Conservation (phyloP, 2,888 invertebrate genomes). For the Sisyra nigra region DNA sequence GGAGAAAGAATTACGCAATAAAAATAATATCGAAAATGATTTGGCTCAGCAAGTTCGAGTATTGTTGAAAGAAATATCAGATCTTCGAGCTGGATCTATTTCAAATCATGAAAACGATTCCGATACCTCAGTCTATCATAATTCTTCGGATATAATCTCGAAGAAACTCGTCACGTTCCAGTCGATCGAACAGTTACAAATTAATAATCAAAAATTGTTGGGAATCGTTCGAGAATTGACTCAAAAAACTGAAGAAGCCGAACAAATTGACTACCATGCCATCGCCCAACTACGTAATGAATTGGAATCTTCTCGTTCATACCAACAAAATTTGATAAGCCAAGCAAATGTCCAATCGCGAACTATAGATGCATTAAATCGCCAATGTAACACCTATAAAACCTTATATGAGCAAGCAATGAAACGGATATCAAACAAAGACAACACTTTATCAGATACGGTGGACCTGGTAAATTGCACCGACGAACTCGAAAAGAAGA, state of each 20-base stretch:
- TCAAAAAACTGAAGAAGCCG: constrained; percentile 70
- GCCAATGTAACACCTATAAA: constrained; percentile 82
- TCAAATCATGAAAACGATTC: constrained; percentile 37
- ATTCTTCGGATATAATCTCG: constrained; percentile 53
- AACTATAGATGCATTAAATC: constrained; percentile 64
- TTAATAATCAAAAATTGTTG: constrained; percentile 73
- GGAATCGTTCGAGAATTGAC: constrained; percentile 72
- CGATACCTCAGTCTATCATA: constrained; percentile 32
- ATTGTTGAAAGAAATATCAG: constrained; percentile 71
- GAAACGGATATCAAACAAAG: constrained; percentile 12
- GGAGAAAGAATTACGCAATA: constrained; percentile 58
- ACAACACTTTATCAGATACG: too few species aligned
- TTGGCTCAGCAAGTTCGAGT: constrained; percentile 68
- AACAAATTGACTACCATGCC: constrained; percentile 46
- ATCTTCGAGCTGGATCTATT: constrained; percentile 52
- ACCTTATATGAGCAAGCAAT: constrained; percentile 53
- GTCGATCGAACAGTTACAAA: constrained; percentile 76
- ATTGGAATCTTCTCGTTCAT: constrained; percentile 45
- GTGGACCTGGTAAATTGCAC: too few species aligned
- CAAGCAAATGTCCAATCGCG: constrained; percentile 64
- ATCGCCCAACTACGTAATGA: constrained; percentile 50
- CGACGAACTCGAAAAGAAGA: too few species aligned
- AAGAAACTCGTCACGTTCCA: constrained; percentile 79
- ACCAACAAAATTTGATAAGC: constrained; percentile 58
- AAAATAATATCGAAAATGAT: constrained; percentile 64